Evolutionary conservation across 2,888 invertebrate species (phyloP).

Genomic region (Ectemnius lituratus): DNA sequence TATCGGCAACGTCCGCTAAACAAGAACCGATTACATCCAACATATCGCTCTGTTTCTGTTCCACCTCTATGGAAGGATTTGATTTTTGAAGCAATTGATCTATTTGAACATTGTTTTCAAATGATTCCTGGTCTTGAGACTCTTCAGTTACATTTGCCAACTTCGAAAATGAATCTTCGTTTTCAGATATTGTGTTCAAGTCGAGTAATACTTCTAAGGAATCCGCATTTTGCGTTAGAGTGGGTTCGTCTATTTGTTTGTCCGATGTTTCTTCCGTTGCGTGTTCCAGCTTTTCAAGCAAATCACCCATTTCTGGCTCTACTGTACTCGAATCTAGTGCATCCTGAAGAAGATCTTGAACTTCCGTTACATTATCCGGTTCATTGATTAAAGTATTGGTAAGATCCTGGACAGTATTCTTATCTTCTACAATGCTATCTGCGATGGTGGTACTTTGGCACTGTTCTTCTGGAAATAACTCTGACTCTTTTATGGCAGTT

Average conservation of each 20-base stretch:
- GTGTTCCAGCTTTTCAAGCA: slow-evolving; percentile 51
- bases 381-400: slow-evolving; percentile 57
- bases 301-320: slow-evolving; percentile 36
- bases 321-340: slow-evolving; percentile 36
- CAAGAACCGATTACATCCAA: slow-evolving; percentile 54
- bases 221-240: slow-evolving; percentile 51
- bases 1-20: slow-evolving; percentile 34
- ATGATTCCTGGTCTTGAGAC: slow-evolving; percentile 37
- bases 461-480: slow-evolving; percentile 58
- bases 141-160: slow-evolving; percentile 27
- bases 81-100: slow-evolving; percentile 54
- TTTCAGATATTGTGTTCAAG: slow-evolving; percentile 59
- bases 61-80: slow-evolving; percentile 31
- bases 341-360: slow-evolving; percentile 31
- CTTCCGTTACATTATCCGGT: slow-evolving; percentile 35
- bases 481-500: slow-evolving; percentile 20
- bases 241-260: slow-evolving; percentile 54
- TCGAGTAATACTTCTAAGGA: slow-evolving; percentile 59
- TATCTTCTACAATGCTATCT: slow-evolving; percentile 52
- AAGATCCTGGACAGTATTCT: slow-evolving; percentile 49
- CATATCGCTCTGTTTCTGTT: slow-evolving; percentile 52
- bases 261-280: slow-evolving; percentile 51
- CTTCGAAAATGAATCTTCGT: slow-evolving; percentile 42
- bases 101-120: slow-evolving; percentile 55
- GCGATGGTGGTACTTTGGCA: slow-evolving; percentile 57